These are phyloP conservation scores for Uromys caudimaculatus DNA, from an alignment of 2,797 vertebrate species.

Conservation along the genomic window DNA sequence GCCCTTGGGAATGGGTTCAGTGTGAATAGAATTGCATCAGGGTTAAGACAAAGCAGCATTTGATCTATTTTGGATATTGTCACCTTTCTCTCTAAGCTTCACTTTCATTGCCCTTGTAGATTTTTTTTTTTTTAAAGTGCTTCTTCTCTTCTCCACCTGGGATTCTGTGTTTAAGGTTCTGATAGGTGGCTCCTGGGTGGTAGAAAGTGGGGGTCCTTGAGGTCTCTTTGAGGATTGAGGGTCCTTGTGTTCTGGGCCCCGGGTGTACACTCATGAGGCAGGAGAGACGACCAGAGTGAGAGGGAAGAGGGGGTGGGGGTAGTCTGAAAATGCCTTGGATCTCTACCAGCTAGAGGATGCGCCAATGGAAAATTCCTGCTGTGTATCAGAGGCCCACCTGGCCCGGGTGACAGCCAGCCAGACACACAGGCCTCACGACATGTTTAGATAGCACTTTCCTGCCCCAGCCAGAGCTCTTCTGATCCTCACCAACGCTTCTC, in stretches of 20 bases:
- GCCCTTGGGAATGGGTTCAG: background rate
- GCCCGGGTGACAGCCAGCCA: constrained; percentile 79
- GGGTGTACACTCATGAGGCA: background rate
- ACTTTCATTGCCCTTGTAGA: background rate
- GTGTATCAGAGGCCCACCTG: constrained; percentile 83
- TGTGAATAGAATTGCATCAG: background rate
- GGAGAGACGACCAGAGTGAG: constrained; percentile 50
- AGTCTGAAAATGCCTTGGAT: constrained; percentile 73
- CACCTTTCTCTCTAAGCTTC: background rate
- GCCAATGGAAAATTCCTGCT: constrained; percentile 83
- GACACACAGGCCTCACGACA: constrained; percentile 62
- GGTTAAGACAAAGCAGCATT: constrained; percentile 5
- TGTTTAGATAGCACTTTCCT: constrained; percentile 80
- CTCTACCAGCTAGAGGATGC: constrained; percentile 77
- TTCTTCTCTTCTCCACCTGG: background rate
- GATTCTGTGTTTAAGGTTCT: constrained; percentile 57
- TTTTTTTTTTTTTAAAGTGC: background rate
- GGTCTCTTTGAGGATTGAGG: background rate
- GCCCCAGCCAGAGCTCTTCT: constrained; percentile 50
- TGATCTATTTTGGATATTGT: background rate
- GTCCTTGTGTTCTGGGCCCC: background rate
- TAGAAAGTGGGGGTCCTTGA: background rate
- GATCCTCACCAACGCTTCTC: background rate
- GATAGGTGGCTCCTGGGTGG: background rate
- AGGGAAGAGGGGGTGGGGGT: background rate